Conservation (phyloP, 2,888 invertebrate species). For the Scaptomyza flava region DNA sequence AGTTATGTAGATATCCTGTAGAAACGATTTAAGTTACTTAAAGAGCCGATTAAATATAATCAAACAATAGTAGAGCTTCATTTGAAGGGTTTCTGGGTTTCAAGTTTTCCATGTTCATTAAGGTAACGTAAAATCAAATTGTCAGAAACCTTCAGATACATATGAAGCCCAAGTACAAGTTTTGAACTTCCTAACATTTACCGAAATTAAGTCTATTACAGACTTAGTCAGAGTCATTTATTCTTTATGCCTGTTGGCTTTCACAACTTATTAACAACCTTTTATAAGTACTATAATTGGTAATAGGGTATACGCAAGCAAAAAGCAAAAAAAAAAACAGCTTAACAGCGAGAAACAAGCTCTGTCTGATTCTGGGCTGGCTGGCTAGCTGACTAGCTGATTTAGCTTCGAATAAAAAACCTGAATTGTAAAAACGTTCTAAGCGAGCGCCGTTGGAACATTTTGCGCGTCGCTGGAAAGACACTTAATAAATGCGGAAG, state of each 20-base stretch:
- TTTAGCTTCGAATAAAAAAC: constrained; percentile 49
- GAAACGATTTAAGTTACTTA: not conserved
- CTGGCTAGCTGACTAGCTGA: constrained; percentile 17
- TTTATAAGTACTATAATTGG: not conserved
- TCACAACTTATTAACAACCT: not conserved
- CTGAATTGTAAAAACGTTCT: constrained; percentile 80
- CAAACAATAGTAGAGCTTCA: no score
- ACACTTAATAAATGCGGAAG: constrained; percentile 83
- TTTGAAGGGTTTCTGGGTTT: no score
- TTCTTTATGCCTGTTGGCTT: not conserved
- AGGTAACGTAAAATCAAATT: no score
- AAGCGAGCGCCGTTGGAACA: constrained; percentile 60
- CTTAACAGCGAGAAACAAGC: constrained; percentile 33
- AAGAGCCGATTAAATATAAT: no score
- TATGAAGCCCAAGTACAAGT: no score
- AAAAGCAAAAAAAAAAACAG: constrained; percentile 25
- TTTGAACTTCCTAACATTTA: no score
- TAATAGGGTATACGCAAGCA: constrained; percentile 26
- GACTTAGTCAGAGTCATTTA: not conserved
- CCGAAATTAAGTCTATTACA: not conserved
- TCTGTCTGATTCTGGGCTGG: constrained; percentile 13
- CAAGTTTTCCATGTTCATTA: no score
- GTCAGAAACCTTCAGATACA: no score
- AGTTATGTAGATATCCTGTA: not conserved
- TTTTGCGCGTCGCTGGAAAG: constrained; percentile 74